Base-by-base conservation (phyloP, 2,888 invertebrate species). In the Linhomoeus sp. region DNA sequence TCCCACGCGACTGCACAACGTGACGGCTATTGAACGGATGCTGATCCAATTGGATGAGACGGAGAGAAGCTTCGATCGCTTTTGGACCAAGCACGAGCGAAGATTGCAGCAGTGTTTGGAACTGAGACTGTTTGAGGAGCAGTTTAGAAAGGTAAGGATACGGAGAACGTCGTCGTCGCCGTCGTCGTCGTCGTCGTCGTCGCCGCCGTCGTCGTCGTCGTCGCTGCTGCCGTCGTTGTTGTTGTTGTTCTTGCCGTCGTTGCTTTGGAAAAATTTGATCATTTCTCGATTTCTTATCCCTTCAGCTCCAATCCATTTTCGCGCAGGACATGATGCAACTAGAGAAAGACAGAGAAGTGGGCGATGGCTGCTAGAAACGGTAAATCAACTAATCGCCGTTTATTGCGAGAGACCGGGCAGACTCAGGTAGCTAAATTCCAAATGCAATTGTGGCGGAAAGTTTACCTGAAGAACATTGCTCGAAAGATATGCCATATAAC, bases 71-170 rank as follows among this genome's bases (percentile, higher is more conserved):
- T 90, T 94, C 68, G 86, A 87, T 67, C 79, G 80, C 58, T 90
- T 88, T 70, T 92, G 90, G 90, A 77, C 77, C 48, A 79, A 80
- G 60, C 90, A 92, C 73, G 83, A 85, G 58, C 77, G 78, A 43
- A 80, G 84, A 61, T 72, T 92, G 62, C 78, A 81, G 60, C 83
- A 87, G 66, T 88, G 87, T 70, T 72, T 92, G 54, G 80, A 81
- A 60, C 75, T 92, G 62, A 74, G 90, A 58, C 77, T 81, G 59
- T 94, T 92, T 72, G 90, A 92, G 71, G 84, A 86, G 64, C 82
- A 85, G 64, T 92, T 92, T 67, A 78, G 84, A 63, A 82, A 87
- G 66, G 63, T 61, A 43, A 3, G 40, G n/a, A n/a, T n/a, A n/a
- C n/a, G n/a, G n/a, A n/a, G n/a, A n/a, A n/a, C n/a, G n/a, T n/a